Conservation (phyloP, 1,140 invertebrate species). For the Caenorhabditis inopinata region DNA sequence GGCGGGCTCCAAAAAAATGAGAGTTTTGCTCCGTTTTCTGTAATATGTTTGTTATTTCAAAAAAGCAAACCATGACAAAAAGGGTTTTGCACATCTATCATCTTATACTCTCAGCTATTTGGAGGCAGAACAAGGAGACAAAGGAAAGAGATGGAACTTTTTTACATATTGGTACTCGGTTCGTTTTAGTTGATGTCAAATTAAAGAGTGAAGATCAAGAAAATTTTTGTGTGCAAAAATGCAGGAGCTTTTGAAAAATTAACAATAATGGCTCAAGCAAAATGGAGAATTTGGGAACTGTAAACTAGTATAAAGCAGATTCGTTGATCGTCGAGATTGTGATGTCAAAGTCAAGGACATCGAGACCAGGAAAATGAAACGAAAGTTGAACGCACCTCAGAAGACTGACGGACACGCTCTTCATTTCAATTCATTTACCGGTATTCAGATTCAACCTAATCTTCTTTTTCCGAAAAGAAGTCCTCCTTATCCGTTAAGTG, state of each 20-base stretch:
- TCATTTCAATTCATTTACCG: constrained; percentile 28
- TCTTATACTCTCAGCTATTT: constrained; percentile 14
- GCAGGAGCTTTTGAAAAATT: too few relatives aligned
- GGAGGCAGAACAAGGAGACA: background rate
- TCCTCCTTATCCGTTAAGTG: constrained; percentile 32
- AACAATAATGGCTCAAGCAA: too few relatives aligned
- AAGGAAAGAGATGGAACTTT: background rate
- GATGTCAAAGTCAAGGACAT: background rate
- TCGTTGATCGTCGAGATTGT: constrained; percentile 29
- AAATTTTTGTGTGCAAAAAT: too few relatives aligned
- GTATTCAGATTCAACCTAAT: constrained; percentile 29
- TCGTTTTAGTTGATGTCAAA: too few relatives aligned
- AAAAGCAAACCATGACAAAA: constrained; percentile 11
- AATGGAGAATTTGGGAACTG: too few relatives aligned
- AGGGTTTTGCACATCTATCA: constrained; percentile 14
- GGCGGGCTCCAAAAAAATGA: too few relatives aligned
- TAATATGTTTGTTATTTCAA: background rate
- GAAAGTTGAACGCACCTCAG: constrained; percentile 19
- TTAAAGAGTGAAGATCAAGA: too few relatives aligned
- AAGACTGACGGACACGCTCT: background rate
- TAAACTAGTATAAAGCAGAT: too few relatives aligned
- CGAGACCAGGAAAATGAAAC: background rate
- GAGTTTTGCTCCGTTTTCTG: constrained; percentile 5
- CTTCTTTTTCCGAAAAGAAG: background rate
- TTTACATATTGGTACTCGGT: too few relatives aligned